phyloP scores from a whole-genome alignment of 2,888 invertebrate genomes.

The Parnassius mnemosyne region DNA sequence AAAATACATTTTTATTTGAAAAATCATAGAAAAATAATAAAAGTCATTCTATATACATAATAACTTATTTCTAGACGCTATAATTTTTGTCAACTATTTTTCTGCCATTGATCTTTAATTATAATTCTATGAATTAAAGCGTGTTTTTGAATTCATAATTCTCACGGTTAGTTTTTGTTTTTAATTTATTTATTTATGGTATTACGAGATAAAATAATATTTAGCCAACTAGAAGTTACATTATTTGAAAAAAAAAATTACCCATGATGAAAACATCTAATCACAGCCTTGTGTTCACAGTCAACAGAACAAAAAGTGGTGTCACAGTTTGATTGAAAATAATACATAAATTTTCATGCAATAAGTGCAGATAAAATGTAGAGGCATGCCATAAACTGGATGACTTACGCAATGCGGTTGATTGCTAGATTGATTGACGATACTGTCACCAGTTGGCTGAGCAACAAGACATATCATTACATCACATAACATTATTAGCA shows the following conservation, averaged over 20 bases:
- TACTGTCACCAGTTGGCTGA: conserved; percentile 96
- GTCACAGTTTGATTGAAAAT: conserved; percentile 40
- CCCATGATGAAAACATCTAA: conserved; percentile 27
- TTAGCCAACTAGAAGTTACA: not conserved
- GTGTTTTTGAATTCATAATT: too few relatives aligned
- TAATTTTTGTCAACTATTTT: too few relatives aligned
- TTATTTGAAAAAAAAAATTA: not conserved
- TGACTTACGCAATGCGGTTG: conserved; percentile 95
- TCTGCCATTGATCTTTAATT: too few relatives aligned
- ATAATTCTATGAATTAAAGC: too few relatives aligned
- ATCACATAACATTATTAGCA: conserved; percentile 71
- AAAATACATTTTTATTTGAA: too few relatives aligned
- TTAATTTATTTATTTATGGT: too few relatives aligned
- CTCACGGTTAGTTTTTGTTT: too few relatives aligned
- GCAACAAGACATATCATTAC: conserved; percentile 78
- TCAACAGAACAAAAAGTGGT: conserved; percentile 28
- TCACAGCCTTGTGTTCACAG: conserved; percentile 36
- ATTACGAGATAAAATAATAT: too few relatives aligned
- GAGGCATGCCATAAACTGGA: conserved; percentile 45
- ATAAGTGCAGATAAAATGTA: conserved; percentile 40
- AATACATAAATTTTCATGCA: conserved; percentile 62
- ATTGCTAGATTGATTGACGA: conserved; percentile 95
- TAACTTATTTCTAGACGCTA: too few relatives aligned
- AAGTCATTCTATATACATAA: too few relatives aligned
- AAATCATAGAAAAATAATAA: too few relatives aligned